Evolutionary conservation across 2,797 vertebrate genomes (phyloP), one percentile per base, ranked within the genome.

Genomic region (Lophotriccus pileatus): DNA sequence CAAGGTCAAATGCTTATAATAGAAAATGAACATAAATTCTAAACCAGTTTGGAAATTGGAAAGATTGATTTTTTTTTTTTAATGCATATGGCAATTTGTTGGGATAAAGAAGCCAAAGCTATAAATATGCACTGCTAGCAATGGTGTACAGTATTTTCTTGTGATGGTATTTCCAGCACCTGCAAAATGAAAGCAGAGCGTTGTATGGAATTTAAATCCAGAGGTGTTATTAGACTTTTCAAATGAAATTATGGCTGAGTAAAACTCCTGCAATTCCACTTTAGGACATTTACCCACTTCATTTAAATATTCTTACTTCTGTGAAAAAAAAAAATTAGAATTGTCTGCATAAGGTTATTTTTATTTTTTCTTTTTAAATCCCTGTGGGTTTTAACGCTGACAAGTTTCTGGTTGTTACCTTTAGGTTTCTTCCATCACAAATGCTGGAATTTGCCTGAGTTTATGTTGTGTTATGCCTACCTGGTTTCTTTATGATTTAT

Each of bases 81-180:
- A 84, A 91, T 32, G 39, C 37, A 10, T 16, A 34, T 80, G 30
- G 21, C n/a, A 52, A 47, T 44, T 90, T 6, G 1, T 49, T 56
- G 22, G 36, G 46, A 83, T 76, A 70, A 93, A 72, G 70, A 89
- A 90, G 63, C 67, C 41, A 70, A 80, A 63, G 47, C 66, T 39
- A 90, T 52, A 85, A 95, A 76, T 75, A 59, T 6, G 1, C 80
- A 46, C 74, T 55, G 18, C 55, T 80, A 77, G 88, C 95, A 95
- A 81, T 12, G 43, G n/a, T 9, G 2, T 34, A 36, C 63, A 69
- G 62, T 82, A 62, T 94, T 94, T 89, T 92, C 84, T 89, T 93
- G 25, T 19, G 36, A 39, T 91, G 37, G 20, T 36, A 92, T 96
- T 97, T 96, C 80, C 63, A 97, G 84, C 52, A 95, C 62, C 36